phyloP scores from a whole-genome alignment of 2,113 vertebrate genomes.

The Oryzias woworae region DNA sequence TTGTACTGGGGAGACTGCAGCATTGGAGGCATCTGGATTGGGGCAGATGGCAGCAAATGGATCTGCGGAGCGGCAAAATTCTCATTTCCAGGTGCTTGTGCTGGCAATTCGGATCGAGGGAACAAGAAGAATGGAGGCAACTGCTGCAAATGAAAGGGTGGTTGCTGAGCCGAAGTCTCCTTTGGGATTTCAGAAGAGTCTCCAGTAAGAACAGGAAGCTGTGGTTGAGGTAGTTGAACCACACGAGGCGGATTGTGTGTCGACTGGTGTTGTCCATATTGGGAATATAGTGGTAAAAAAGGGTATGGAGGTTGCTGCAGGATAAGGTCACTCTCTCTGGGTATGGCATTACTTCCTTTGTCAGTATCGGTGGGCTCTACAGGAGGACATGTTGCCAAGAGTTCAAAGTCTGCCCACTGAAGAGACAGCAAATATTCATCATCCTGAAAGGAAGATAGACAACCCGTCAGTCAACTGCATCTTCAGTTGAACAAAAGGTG shows the following conservation, averaged over 20 bases:
- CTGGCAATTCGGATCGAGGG: constrained; percentile 12
- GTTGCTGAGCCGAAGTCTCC: background rate
- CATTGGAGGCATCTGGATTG: too few species aligned
- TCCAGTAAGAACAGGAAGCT: background rate
- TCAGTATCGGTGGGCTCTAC: background rate
- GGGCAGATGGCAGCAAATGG: background rate
- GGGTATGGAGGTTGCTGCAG: constrained; percentile 12
- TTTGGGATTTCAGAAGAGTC: constrained; percentile 8
- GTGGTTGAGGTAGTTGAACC: background rate
- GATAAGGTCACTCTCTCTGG: constrained; percentile 1
- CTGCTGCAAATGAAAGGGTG: constrained; percentile 10
- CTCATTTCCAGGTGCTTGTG: background rate
- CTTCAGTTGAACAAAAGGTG: constrained; percentile 14
- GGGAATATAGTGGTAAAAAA: constrained; percentile 9
- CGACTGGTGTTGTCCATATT: background rate
- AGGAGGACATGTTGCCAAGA: constrained; percentile 24
- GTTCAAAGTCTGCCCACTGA: constrained; percentile 20
- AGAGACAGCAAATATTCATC: constrained; percentile 27
- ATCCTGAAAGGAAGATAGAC: constrained; percentile 30
- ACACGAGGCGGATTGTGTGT: background rate
- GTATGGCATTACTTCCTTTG: background rate
- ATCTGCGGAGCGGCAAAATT: background rate
- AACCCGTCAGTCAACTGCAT: background rate
- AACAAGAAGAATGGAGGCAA: constrained; percentile 9
- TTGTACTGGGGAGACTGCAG: constrained; percentile 10